phyloP scores from a whole-genome alignment of 2,113 vertebrate species.

The Columba janthina region DNA sequence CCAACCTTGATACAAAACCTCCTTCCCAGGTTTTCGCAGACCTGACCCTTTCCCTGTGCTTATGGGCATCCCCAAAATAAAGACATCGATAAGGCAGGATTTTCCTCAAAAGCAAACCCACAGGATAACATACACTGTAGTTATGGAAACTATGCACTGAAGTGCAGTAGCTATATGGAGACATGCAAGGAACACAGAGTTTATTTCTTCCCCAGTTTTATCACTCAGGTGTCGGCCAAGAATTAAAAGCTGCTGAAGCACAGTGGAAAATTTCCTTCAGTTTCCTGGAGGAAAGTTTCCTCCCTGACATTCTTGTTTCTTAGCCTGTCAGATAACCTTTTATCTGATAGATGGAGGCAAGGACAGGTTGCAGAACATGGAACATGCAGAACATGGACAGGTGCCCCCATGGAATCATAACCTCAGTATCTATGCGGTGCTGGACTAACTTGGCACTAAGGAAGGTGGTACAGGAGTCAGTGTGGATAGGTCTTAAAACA shows the following conservation, averaged over 20 bases:
- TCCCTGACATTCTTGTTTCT: not conserved
- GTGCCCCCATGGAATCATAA: not conserved
- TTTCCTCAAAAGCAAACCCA: not conserved
- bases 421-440: not conserved
- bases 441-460: not conserved
- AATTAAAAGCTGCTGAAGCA: not conserved
- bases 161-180: not conserved
- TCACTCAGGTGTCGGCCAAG: not conserved
- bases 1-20: not conserved
- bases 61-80: not conserved
- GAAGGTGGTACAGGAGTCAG: not conserved
- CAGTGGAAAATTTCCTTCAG: not conserved
- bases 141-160: not conserved
- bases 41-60: not conserved
- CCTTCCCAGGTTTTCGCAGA: not conserved
- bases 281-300: not conserved
- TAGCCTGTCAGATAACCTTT: not conserved
- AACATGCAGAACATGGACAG: too few relatives aligned
- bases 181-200: fast-evolving
- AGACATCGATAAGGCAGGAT: not conserved
- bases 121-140: not conserved
- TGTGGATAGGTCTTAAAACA: not conserved
- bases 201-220: not conserved
- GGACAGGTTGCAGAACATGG: not conserved
- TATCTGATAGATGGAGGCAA: not conserved